phyloP scores from a whole-genome alignment of 2,113 vertebrate species.

The Edolisoma coerulescens region DNA sequence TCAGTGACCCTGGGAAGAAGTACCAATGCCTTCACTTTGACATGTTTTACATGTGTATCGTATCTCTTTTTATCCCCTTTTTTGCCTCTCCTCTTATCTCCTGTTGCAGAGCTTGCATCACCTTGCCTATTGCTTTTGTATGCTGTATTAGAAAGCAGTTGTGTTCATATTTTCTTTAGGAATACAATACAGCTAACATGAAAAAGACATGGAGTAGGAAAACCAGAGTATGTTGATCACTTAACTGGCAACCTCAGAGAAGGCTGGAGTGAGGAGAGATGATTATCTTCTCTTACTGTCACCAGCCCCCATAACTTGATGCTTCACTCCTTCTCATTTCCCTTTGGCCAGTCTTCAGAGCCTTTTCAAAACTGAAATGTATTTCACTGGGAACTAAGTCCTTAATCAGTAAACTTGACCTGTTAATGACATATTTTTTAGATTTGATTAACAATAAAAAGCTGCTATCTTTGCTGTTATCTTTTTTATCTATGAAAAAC shows the following conservation, averaged over 20 bases:
- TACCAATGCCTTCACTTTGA: not conserved
- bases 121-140: not conserved
- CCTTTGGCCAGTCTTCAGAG: not conserved
- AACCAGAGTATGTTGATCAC: not conserved
- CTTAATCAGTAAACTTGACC: not conserved
- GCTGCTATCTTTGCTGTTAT: not conserved
- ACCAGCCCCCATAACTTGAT: not conserved
- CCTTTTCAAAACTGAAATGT: not conserved
- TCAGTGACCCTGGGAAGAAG: not conserved
- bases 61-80: not conserved
- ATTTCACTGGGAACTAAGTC: not conserved
- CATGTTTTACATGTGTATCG: accelerated
- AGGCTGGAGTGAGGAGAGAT: not conserved
- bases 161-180: not conserved
- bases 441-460: not conserved
- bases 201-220: not conserved
- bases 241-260: not conserved
- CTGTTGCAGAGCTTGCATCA: not conserved
- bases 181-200: not conserved
- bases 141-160: not conserved
- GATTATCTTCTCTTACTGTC: not conserved
- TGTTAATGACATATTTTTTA: not conserved
- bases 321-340: not conserved
- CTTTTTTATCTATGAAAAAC: not conserved
- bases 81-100: not conserved